Percentiles rank a stretch among this genome's conserved stretches.
Conservation (phyloP, 1,140 invertebrate genomes). For the Pomacea maculata region DNA sequence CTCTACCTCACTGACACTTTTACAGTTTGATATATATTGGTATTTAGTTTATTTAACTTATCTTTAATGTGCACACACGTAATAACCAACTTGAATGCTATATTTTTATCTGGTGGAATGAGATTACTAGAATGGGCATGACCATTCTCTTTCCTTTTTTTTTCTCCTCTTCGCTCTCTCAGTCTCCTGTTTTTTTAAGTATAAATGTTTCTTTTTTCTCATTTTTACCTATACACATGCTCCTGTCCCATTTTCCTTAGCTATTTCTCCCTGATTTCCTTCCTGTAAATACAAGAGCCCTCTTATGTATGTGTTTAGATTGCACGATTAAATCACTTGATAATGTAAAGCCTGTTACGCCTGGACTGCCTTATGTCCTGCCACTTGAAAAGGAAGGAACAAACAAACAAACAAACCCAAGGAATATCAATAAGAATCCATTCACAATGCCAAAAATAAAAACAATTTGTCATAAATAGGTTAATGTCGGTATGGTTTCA, state of each 20-base stretch:
- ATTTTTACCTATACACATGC: background rate
- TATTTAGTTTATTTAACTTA: too few relatives aligned
- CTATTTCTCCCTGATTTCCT: background rate
- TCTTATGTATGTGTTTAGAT: background rate
- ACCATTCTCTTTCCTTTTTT: background rate
- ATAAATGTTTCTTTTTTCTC: background rate
- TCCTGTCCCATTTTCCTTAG: background rate
- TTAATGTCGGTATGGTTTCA: background rate
- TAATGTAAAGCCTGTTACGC: background rate
- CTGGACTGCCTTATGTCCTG: background rate
- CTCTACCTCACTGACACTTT: too few relatives aligned
- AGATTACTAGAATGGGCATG: too few relatives aligned
- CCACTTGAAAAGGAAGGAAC: background rate
- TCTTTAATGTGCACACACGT: too few relatives aligned
- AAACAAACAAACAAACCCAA: too few relatives aligned
- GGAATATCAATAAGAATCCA: background rate
- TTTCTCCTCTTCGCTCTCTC: conserved; percentile 3
- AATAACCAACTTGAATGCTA: too few relatives aligned
- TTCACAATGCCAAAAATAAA: background rate
- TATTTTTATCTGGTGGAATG: too few relatives aligned
- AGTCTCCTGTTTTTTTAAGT: background rate
- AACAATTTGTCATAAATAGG: background rate
- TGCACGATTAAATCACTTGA: background rate
- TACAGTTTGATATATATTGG: too few relatives aligned
- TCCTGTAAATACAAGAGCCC: background rate